These are phyloP conservation scores for Noctilio leporinus DNA, from an alignment of 2,113 vertebrate genomes.

Conservation along the genomic window DNA sequence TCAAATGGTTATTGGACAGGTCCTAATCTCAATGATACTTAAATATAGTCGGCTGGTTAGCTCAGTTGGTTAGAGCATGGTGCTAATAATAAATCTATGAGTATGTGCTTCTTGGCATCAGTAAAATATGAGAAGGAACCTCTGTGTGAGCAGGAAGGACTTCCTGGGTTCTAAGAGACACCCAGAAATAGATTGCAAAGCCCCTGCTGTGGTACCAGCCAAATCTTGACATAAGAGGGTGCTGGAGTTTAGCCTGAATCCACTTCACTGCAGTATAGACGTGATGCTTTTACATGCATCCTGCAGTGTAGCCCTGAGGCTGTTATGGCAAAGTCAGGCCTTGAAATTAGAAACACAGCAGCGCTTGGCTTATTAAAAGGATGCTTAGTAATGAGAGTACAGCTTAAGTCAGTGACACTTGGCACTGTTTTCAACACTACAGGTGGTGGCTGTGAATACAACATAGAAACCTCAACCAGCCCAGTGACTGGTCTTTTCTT, in stretches of 20 bases:
- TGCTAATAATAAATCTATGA: too few species aligned
- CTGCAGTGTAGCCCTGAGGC: neutral
- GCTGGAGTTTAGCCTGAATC: neutral
- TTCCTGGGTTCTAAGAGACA: neutral
- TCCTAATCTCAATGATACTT: neutral
- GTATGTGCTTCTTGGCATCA: neutral
- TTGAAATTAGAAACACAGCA: accelerated
- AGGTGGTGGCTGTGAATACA: accelerated
- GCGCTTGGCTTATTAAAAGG: neutral
- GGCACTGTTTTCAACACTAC: neutral
- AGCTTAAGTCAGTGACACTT: accelerated
- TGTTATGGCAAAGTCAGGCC: neutral
- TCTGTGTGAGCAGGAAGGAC: neutral
- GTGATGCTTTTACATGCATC: neutral
- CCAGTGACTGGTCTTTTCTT: neutral
- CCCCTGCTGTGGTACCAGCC: neutral
- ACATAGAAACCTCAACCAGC: neutral
- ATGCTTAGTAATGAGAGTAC: accelerated
- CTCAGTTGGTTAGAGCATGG: too few species aligned
- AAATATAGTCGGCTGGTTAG: too few species aligned
- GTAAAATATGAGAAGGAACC: neutral
- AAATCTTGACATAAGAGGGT: neutral
- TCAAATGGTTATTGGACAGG: neutral
- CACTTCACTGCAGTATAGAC: neutral
- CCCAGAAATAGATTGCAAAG: neutral